Evolutionary conservation across 2,113 vertebrate genomes (phyloP), one percentile per base, ranked within the genome.

Genomic region (Carettochelys insculpta): DNA sequence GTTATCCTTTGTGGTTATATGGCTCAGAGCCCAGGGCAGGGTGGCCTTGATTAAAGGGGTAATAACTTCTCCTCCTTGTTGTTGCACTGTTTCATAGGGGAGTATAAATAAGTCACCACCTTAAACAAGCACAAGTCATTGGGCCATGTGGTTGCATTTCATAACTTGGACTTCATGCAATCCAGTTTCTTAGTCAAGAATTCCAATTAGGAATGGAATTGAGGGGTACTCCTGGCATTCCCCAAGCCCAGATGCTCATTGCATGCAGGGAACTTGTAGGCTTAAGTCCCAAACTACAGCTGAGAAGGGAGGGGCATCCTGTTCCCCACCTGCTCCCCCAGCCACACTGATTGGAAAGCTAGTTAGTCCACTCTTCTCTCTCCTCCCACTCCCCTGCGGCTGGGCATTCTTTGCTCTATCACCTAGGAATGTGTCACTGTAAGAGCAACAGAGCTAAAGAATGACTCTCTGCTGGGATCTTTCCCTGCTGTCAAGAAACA

Each of bases 111-210:
- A 92, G 68, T 52, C 83, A 27, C 25, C 29, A 3, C 50, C 16
- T 58, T 87, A 87, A 78, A 83, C 71, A 22, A 0, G 10, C 78
- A 10, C 0, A 0, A 1, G 2, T 17, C 79, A 48, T 43, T 0
- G 22, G 53, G 54, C 76, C 27, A 2, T 5, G 14, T 8, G 25
- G 22, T 4, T 76, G 65, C 45, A 11, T 87, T 85, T 38, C 31
- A 25, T 3, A 53, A 10, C 75, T 56, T n/a, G 29, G 65, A 50
- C 38, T 77, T 38, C 31, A 2, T 54, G 19, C 61, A 77, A 51
- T 25, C 61, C 77, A 47, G 20, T 71, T 86, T 77, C 47, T 3
- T 50, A 38, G 38, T 12, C 38, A 51, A 11, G 77, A 77, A 2
- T 7, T 11, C 24, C 51, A 52, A 76, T 53, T 47, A 45, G 50